Evolutionary conservation across 2,888 invertebrate genomes (phyloP).

Genomic region (Eristalis intricaria): DNA sequence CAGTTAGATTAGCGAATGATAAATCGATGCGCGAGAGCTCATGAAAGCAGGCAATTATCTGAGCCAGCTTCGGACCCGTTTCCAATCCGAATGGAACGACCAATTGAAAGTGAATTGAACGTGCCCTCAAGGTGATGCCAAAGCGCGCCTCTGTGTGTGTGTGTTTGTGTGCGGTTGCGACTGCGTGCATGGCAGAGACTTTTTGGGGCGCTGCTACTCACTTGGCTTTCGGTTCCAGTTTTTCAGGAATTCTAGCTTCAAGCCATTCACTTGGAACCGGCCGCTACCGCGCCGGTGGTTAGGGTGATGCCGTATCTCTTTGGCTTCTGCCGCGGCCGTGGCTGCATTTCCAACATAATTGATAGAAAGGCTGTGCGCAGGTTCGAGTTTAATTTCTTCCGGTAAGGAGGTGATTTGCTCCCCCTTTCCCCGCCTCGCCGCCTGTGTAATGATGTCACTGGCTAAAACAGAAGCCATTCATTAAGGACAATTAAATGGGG

Average conservation of each 20-base stretch:
- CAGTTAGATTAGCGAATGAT: constrained; percentile 45
- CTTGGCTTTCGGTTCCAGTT: constrained; percentile 47
- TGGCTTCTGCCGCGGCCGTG: not conserved
- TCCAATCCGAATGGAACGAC: not conserved
- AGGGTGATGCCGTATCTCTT: not conserved
- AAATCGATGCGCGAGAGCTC: constrained; percentile 54
- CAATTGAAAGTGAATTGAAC: constrained; percentile 68
- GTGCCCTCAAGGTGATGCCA: constrained; percentile 59
- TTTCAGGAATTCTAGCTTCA: constrained; percentile 54
- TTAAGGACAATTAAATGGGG: constrained; percentile 62
- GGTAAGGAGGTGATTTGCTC: constrained; percentile 50
- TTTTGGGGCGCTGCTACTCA: constrained; percentile 35
- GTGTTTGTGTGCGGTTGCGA: constrained; percentile 9
- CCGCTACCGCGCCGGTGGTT: not conserved
- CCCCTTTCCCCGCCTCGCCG: not conserved
- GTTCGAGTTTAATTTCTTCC: constrained; percentile 61
- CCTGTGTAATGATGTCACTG: constrained; percentile 50
- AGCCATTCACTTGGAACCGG: constrained; percentile 52
- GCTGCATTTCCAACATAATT: constrained; percentile 29
- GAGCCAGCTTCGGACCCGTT: not conserved
- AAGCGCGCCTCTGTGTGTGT: not conserved
- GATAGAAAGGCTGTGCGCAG: constrained; percentile 46
- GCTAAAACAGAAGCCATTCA: constrained; percentile 60
- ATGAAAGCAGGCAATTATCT: constrained; percentile 41
- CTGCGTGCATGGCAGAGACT: constrained; percentile 20